Evolutionary conservation across 2,797 vertebrate species (phyloP), one percentile per base, ranked within the genome.

Genomic region (Halcyon leucocephala): DNA sequence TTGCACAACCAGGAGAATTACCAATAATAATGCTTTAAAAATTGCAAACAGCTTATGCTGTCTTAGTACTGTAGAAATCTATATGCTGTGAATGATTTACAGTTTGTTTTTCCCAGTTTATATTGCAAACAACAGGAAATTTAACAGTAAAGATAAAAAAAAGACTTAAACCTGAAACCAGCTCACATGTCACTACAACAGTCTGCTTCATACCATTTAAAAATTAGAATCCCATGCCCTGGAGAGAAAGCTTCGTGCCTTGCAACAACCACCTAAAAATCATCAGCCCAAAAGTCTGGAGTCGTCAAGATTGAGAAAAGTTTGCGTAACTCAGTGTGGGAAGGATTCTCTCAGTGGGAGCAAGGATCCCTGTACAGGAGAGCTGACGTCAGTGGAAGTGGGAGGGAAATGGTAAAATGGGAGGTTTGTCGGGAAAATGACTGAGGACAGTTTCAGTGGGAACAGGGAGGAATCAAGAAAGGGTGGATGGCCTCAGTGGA

Each of bases 311-410:
- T 3, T 28, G 58, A 88, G 72, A 33, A 51, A 82, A 86, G 81
- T 86, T 84, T 16, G 12, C 6, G 29, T 31, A 9, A 77, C 28
- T 89, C 89, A 52, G 95, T 51, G 52, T 96, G 96, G 96, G 95
- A 96, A 97, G 94, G 92, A 93, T 95, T 86, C 66, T 91, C 82
- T 61, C 74, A 5, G 91, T 67, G 73, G 78, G 67, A 90, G 93
- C 91, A 41, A 69, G 86, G 88, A 93, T 70, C 89, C 85, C 80
- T 57, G 89, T 4, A 49, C 78, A 73, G 91, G 89, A 93, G 92
- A 81, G 88, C 84, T 97, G 95, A 96, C 93, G 94, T 96, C 96
- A 94, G 84, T 93, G 94, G 91, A 78, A 94, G 91, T 61, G 66
- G 93, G 95, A 96, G 96, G 95, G 94, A 93, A 93, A 64, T 1